Evolutionary conservation across 64 coral and sea anemone genomes (phyloP).

Genomic region (Trachythela sp.): DNA sequence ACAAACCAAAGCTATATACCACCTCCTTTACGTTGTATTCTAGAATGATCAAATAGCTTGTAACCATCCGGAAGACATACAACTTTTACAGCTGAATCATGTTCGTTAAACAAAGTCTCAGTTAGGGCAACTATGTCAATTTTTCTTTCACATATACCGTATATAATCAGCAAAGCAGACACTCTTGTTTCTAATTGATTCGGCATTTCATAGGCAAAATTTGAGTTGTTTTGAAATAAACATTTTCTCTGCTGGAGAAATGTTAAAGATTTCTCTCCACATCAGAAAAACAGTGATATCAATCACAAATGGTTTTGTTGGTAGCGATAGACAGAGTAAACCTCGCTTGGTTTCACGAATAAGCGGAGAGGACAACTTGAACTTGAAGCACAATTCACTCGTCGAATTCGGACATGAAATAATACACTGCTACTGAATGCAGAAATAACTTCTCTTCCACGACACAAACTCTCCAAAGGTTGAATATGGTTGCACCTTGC

Average conservation of each 20-base stretch:
- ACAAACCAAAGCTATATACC: slow-evolving; percentile 29
- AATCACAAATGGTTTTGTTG: no score
- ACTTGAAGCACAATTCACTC: no score
- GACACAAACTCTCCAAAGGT: no score
- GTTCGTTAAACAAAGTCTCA: slow-evolving; percentile 21
- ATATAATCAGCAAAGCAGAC: slow-evolving; percentile 11
- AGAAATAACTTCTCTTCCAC: no score
- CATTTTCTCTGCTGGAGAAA: slow-evolving; percentile 38
- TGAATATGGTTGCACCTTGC: no score
- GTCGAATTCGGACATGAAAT: no score
- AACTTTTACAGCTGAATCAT: slow-evolving; percentile 20
- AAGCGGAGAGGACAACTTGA: no score
- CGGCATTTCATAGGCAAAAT: slow-evolving; percentile 27
- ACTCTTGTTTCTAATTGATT: slow-evolving; percentile 23
- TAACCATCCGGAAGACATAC: slow-evolving; percentile 37
- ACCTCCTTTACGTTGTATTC: slow-evolving; percentile 29
- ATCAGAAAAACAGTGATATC: no score
- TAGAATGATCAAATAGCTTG: slow-evolving; percentile 9
- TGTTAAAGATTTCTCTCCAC: no score
- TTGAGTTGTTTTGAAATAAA: slow-evolving; percentile 26
- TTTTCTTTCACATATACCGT: slow-evolving; percentile 22
- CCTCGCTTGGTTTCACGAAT: no score
- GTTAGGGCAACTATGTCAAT: slow-evolving; percentile 30
- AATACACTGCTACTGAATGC: no score
- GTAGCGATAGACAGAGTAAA: no score